phyloP scores from a whole-genome alignment of 2,113 vertebrate species.

The Balaenoptera acutorostrata region DNA sequence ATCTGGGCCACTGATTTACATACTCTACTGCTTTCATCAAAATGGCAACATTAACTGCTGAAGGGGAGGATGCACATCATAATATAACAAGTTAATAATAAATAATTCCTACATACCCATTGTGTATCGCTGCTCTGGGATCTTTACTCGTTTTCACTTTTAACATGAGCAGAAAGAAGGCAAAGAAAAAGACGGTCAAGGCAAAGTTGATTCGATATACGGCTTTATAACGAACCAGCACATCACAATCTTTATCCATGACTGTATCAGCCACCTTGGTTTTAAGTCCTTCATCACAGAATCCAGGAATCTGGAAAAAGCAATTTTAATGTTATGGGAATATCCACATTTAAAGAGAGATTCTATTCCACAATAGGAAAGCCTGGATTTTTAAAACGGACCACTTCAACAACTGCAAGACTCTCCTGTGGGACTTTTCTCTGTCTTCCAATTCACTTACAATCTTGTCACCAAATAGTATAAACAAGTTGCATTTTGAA shows the following conservation, averaged over 20 bases:
- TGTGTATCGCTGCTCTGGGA: slow-evolving; percentile 90
- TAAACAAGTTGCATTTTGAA: not conserved
- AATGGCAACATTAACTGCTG: not conserved
- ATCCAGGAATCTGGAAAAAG: slow-evolving; percentile 89
- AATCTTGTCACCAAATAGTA: not conserved
- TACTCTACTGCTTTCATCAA: not conserved
- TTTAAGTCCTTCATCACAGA: slow-evolving; percentile 88
- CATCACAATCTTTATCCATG: slow-evolving; percentile 85
- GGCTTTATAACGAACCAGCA: slow-evolving; percentile 92
- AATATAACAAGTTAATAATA: not conserved
- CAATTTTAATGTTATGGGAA: not conserved
- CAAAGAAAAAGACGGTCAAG: slow-evolving; percentile 91
- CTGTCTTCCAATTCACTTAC: not conserved
- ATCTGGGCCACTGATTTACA: not conserved
- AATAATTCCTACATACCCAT: slow-evolving; percentile 84
- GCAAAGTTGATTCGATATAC: slow-evolving; percentile 94
- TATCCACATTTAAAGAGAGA: slow-evolving; percentile 12
- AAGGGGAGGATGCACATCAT: not conserved
- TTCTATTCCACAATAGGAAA: not conserved
- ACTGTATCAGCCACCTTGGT: slow-evolving; percentile 72
- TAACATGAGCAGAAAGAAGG: slow-evolving; percentile 86
- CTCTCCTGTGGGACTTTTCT: not conserved
- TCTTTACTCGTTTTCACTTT: slow-evolving; percentile 92
- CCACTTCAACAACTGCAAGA: not conserved
- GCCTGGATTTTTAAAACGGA: not conserved